Evolutionary conservation across 2,113 vertebrate species (phyloP).

Genomic region (Neolamprologus fasciatus): DNA sequence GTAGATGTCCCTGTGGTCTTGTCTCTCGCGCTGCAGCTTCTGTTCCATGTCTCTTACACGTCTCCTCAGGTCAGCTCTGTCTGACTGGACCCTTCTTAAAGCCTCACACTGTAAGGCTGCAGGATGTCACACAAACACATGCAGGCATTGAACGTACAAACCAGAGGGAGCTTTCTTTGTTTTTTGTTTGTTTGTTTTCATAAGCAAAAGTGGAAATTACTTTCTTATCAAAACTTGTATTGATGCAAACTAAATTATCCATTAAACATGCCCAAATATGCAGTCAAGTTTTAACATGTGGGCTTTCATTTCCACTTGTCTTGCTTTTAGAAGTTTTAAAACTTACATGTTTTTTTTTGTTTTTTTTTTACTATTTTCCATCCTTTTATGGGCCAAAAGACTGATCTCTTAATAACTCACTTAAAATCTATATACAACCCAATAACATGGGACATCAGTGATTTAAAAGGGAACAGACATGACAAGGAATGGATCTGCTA

Average conservation of each 20-base stretch:
- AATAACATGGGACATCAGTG: neutral
- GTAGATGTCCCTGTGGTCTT: slow-evolving; percentile 64
- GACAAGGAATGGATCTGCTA: neutral
- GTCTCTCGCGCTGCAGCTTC: slow-evolving; percentile 46
- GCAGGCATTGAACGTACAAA: neutral
- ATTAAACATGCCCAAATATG: neutral
- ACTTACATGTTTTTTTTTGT: fast-evolving
- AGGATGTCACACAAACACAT: neutral
- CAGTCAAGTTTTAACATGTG: neutral
- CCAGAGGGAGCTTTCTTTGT: neutral
- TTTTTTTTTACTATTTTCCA: neutral
- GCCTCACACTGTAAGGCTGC: slow-evolving; percentile 58
- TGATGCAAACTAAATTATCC: neutral
- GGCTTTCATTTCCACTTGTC: neutral
- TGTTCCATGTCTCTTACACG: slow-evolving; percentile 57
- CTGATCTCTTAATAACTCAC: neutral
- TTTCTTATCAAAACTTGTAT: neutral
- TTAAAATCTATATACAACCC: neutral
- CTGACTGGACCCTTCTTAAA: slow-evolving; percentile 40
- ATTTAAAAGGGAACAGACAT: neutral
- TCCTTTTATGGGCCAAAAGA: neutral
- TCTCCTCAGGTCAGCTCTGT: slow-evolving; percentile 46
- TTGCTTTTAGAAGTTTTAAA: neutral
- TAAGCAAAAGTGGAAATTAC: neutral
- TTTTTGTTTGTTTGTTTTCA: neutral